These are phyloP conservation scores for Shinisaurus crocodilurus DNA, from an alignment of 2,113 vertebrate species.

Conservation along the genomic window DNA sequence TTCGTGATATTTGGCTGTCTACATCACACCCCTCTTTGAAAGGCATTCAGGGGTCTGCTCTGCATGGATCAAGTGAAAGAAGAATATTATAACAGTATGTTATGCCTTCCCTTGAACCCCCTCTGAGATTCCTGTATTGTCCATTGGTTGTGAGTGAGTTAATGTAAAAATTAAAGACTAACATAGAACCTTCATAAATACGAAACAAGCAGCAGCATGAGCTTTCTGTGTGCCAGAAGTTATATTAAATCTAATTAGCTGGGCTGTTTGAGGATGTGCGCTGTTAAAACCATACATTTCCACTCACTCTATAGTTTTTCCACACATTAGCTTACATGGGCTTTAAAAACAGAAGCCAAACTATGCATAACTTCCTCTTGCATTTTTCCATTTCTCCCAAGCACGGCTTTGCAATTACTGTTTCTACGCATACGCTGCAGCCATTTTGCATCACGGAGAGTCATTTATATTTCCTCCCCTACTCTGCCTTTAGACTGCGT, in stretches of 20 bases:
- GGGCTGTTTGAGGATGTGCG: constrained; percentile 39
- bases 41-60: not conserved
- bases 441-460: constrained; percentile 14
- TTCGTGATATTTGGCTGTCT: not conserved
- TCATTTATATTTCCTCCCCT: constrained; percentile 18
- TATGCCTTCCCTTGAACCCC: not conserved
- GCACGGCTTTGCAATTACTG: not conserved
- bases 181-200: constrained; percentile 24
- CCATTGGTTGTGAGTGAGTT: not conserved
- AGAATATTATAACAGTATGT: not conserved
- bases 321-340: constrained; percentile 59
- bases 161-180: constrained; percentile 32
- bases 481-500: not conserved
- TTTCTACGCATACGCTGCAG: constrained; percentile 38
- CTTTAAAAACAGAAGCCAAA: constrained; percentile 20
- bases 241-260: constrained; percentile 53
- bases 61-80: not conserved
- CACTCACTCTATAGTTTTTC: constrained; percentile 58
- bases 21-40: not conserved
- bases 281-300: constrained; percentile 65
- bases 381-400: constrained; percentile 33
- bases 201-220: constrained; percentile 31
- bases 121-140: not conserved
- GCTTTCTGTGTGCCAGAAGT: constrained; percentile 55
- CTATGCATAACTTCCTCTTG: constrained; percentile 14